phyloP scores from a whole-genome alignment of 1,140 invertebrate species.

The Macrocentrus cingulum region DNA sequence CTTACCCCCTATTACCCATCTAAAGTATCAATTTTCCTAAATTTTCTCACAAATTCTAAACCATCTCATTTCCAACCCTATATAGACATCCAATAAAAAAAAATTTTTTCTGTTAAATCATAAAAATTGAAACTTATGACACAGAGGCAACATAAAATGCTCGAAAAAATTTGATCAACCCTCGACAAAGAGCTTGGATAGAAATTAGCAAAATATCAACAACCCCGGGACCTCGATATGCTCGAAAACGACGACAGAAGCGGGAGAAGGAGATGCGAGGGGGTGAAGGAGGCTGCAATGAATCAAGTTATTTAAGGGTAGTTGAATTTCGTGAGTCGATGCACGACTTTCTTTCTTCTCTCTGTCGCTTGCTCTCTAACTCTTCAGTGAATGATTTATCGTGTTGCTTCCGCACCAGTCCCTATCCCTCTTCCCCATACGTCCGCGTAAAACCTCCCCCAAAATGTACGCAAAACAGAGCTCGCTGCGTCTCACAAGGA shows the following conservation, averaged over 20 bases:
- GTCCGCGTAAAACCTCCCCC: conserved; percentile 19
- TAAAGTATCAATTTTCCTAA: too few relatives aligned
- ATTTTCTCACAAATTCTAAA: too few relatives aligned
- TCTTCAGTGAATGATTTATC: conserved; percentile 56
- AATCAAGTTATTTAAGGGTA: conserved; percentile 61
- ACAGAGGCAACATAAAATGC: not conserved
- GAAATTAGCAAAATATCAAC: conserved; percentile 54
- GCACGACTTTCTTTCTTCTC: conserved; percentile 39
- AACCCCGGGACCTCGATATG: conserved; percentile 23
- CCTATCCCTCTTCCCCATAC: conserved; percentile 19
- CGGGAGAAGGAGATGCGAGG: not conserved
- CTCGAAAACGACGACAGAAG: conserved; percentile 16
- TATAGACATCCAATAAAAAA: too few relatives aligned
- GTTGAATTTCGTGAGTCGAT: conserved; percentile 59
- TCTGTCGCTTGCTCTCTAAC: conserved; percentile 24
- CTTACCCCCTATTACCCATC: too few relatives aligned
- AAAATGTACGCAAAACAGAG: conserved; percentile 47
- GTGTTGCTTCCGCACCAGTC: conserved; percentile 46
- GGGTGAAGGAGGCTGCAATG: conserved; percentile 38
- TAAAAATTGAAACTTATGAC: conserved; percentile 3
- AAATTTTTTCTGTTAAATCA: too few relatives aligned
- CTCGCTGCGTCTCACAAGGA: not conserved
- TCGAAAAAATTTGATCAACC: conserved; percentile 25
- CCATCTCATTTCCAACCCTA: too few relatives aligned
- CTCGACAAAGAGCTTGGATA: conserved; percentile 14